Percentiles rank a stretch among this genome's conserved stretches.
Conservation (phyloP, 1,140 invertebrate genomes). For the Galleria mellonella region DNA sequence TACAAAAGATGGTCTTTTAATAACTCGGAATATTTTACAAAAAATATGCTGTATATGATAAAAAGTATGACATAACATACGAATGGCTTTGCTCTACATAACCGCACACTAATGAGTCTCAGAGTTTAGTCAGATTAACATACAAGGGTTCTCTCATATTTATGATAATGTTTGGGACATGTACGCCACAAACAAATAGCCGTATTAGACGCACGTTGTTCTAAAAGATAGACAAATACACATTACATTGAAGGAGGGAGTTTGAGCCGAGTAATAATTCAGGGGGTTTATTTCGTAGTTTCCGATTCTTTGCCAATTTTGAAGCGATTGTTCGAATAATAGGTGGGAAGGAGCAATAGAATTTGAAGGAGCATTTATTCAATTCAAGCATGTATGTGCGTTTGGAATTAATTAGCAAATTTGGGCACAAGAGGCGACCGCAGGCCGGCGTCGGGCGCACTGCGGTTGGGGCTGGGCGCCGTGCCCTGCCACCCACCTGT, state of each 20-base stretch:
- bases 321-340: slow-evolving; percentile 9
- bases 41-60: background rate
- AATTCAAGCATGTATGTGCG: slow-evolving; percentile 15
- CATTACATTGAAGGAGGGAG: too few species aligned
- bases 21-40: too few species aligned
- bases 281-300: background rate
- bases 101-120: too few species aligned
- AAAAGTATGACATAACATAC: background rate
- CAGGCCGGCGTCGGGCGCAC: slow-evolving; percentile 18
- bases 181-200: slow-evolving; percentile 12
- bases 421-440: slow-evolving; percentile 23
- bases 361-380: too few species aligned
- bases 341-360: too few species aligned
- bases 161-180: slow-evolving; percentile 18
- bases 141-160: slow-evolving; percentile 18
- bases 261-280: too few species aligned
- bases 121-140: background rate
- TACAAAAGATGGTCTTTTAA: too few species aligned
- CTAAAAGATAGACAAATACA: too few species aligned
- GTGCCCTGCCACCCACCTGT: slow-evolving; percentile 24
- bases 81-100: too few species aligned
- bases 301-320: too few species aligned
- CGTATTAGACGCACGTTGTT: slow-evolving; percentile 6
- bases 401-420: slow-evolving; percentile 39
- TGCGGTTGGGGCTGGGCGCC: slow-evolving; percentile 14